These are phyloP conservation scores for Pegoplata infirma DNA, from an alignment of 2,888 invertebrate species.

Conservation along the genomic window DNA sequence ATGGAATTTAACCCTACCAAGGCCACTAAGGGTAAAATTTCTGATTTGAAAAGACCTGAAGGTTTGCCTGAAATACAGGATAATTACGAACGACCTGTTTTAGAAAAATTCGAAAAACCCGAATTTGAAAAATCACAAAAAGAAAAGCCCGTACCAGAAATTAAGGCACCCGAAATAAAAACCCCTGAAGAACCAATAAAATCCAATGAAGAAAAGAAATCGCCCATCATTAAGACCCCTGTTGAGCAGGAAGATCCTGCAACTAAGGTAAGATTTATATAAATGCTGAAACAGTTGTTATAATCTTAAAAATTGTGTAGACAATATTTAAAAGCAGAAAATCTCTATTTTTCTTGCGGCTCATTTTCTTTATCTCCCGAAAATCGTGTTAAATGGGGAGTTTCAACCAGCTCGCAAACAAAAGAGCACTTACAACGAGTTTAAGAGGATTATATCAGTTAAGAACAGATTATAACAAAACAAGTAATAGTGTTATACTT, in stretches of 20 bases:
- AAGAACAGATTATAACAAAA: no score
- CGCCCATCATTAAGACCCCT: conserved; percentile 15
- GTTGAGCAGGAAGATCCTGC: background rate
- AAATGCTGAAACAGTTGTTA: background rate
- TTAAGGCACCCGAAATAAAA: conserved; percentile 52
- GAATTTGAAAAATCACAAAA: conserved; percentile 76
- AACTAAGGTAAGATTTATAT: conserved; percentile 67
- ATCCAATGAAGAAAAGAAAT: conserved; percentile 14
- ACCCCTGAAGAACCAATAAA: conserved; percentile 6
- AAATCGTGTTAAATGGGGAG: no score
- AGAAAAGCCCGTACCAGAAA: conserved; percentile 62
- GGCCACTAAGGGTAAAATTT: conserved; percentile 69
- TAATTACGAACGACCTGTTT: conserved; percentile 85
- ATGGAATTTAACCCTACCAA: conserved; percentile 73
- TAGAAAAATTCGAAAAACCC: conserved; percentile 84
- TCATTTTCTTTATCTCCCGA: no score
- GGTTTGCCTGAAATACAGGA: conserved; percentile 83
- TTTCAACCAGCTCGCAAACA: no score
- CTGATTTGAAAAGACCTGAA: conserved; percentile 79
- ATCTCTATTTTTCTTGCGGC: no score
- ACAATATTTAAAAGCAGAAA: no score
- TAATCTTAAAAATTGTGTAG: no score
- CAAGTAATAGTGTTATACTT: no score
- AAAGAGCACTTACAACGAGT: no score
- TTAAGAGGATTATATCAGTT: no score